Percentiles rank a stretch among this genome's conserved stretches.
phyloP scores from a whole-genome alignment of 1,140 invertebrate species.

The Macrobrachium nipponense region DNA sequence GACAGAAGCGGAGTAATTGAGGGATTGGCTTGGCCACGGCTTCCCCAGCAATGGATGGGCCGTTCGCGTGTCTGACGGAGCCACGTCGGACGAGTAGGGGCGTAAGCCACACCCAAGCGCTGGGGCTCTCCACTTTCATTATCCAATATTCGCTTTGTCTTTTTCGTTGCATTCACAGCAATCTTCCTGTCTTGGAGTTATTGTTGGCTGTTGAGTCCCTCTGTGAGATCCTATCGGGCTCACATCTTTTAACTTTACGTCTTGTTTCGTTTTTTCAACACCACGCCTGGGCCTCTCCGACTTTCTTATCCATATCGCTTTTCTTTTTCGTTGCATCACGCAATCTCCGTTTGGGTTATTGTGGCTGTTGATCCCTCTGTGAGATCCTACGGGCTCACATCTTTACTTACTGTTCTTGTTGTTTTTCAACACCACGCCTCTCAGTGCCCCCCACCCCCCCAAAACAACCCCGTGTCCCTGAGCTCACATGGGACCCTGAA shows the following conservation, averaged over 20 bases:
- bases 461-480: no score
- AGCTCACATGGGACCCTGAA: no score
- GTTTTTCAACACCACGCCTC: no score
- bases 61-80: constrained; percentile 20
- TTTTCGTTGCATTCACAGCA: constrained; percentile 36
- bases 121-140: constrained; percentile 28
- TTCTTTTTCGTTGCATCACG: constrained; percentile 37
- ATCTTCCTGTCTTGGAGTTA: constrained; percentile 38
- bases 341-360: constrained; percentile 38
- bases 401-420: not conserved
- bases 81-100: constrained; percentile 19
- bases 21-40: constrained; percentile 24
- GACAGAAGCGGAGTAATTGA: constrained; percentile 43
- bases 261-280: not conserved
- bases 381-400: no score
- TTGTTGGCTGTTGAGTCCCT: constrained; percentile 5
- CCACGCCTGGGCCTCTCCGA: not conserved
- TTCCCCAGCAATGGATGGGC: constrained; percentile 22
- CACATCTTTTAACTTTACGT: not conserved
- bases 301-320: constrained; percentile 43
- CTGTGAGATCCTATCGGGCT: no score
- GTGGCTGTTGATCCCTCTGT: not conserved
- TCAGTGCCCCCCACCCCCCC: no score
- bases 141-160: constrained; percentile 39
- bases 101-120: constrained; percentile 36